A percentile compares a stretch with the other conserved stretches of the same genome.
Evolutionary conservation across 2,113 vertebrate species (phyloP).

Genomic region (Psephotus haematonotus): DNA sequence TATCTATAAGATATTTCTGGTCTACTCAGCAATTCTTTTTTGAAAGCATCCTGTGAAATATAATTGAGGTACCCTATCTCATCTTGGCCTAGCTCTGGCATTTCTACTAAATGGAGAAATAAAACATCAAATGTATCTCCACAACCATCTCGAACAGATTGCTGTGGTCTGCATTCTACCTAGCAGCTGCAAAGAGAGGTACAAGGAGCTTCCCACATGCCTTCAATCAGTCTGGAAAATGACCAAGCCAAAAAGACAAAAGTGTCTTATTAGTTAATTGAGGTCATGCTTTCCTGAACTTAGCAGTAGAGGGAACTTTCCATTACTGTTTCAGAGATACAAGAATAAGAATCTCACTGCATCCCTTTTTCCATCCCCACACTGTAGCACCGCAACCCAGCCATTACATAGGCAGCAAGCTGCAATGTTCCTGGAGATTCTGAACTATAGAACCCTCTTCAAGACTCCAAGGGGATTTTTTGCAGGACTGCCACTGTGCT

Average conservation of each 20-base stretch:
- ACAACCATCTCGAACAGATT: background rate
- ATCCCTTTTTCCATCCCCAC: background rate
- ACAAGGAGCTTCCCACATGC: background rate
- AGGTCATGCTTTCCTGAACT: background rate
- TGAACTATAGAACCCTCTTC: background rate
- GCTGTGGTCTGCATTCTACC: background rate
- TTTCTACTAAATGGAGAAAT: background rate
- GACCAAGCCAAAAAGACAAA: background rate
- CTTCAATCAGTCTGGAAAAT: background rate
- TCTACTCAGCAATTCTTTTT: constrained; percentile 24
- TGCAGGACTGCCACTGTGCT: background rate
- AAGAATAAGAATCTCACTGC: background rate
- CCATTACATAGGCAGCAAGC: background rate
- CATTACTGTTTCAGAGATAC: background rate
- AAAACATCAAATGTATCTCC: background rate
- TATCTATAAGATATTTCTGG: constrained; percentile 9
- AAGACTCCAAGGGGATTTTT: background rate
- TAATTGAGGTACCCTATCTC: constrained; percentile 18
- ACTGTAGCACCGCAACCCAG: background rate
- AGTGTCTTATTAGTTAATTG: background rate
- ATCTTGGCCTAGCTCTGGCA: background rate
- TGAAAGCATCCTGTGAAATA: constrained; percentile 16
- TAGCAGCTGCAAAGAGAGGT: background rate
- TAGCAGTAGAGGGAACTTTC: background rate
- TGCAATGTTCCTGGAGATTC: background rate